Base-by-base conservation (phyloP, 2,888 invertebrate species). In the Hetaerina titia region DNA sequence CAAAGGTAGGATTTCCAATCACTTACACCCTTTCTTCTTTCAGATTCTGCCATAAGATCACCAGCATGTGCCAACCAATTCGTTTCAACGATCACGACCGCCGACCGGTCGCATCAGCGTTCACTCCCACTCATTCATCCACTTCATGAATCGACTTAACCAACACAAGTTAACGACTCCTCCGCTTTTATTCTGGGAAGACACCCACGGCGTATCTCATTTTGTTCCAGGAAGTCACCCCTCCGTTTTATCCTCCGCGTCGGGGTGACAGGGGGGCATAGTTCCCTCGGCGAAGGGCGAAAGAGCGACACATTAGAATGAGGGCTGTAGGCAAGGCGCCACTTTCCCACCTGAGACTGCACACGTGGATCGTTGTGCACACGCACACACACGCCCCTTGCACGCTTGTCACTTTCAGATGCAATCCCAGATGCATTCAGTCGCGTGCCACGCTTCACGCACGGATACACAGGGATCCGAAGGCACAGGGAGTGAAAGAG, bases 401-500 rank as follows among this genome's bases (percentile, higher is more conserved):
- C 81, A 31, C 81, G 31, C 81, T 15, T 15, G 81, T 81, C 81
- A 81, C 81, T 31, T 31, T 25, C 81, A 81, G 31, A 81, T 31
- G 81, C 81, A 81, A 81, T 81, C 81, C 69, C 22, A 4, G n/a
- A 31, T 81, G 81, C 81, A 81, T 81, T 31, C 25, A 81, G 81
- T 81, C 81, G 81, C 81, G 81, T 81, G 81, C 25, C 81, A 31
- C 81, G 5, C 81, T 81, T 81, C 81, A 81, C 81, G 81, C 81
- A 81, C 81, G 31, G 81, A 81, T 31, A 81, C 8, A 31, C 81
- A n/a, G 81, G 2, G 45, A 45, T 45, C 45, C 45, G 45, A 45
- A 45, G 45, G 45, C 45, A 45, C 25, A 31, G 25, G 13, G 81
- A 31, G 11, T 13, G 25, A 4, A 9, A 81, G 22, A 31, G 81